Evolutionary conservation across 2,888 invertebrate species (phyloP).

Genomic region (Amiota minor): DNA sequence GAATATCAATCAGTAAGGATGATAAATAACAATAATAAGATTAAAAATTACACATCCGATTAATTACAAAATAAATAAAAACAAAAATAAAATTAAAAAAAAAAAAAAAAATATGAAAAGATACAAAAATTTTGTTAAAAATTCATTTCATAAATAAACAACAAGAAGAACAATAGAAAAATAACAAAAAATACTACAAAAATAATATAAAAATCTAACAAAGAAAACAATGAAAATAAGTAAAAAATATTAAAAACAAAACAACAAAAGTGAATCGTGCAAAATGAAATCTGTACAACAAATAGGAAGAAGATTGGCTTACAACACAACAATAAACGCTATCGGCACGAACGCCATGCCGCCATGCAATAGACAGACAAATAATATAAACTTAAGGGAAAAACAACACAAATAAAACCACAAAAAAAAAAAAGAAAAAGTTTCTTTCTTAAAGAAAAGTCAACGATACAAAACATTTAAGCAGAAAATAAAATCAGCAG

Average conservation of each 20-base stretch:
- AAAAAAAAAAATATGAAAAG: too few species aligned
- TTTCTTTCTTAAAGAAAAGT: neutral
- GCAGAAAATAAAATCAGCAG: neutral
- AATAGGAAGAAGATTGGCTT: constrained; percentile 7
- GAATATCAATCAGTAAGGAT: constrained; percentile 4
- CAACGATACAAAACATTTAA: neutral
- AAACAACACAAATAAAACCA: neutral
- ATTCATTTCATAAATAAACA: too few species aligned
- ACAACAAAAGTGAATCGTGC: neutral
- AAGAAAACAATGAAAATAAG: neutral
- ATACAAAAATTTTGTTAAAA: too few species aligned
- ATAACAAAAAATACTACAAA: neutral
- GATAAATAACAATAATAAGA: neutral
- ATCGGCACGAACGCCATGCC: neutral
- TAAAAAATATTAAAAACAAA: neutral
- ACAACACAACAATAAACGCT: constrained; percentile 1
- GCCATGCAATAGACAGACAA: too few species aligned
- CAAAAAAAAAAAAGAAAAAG: neutral
- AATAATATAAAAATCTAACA: neutral
- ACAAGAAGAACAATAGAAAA: too few species aligned
- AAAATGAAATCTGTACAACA: neutral
- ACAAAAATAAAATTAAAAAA: neutral
- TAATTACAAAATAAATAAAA: neutral
- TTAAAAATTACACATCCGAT: neutral
- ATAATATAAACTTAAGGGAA: neutral